Evolutionary conservation across 2,888 invertebrate species (phyloP).

Genomic region (Agrotis puta): DNA sequence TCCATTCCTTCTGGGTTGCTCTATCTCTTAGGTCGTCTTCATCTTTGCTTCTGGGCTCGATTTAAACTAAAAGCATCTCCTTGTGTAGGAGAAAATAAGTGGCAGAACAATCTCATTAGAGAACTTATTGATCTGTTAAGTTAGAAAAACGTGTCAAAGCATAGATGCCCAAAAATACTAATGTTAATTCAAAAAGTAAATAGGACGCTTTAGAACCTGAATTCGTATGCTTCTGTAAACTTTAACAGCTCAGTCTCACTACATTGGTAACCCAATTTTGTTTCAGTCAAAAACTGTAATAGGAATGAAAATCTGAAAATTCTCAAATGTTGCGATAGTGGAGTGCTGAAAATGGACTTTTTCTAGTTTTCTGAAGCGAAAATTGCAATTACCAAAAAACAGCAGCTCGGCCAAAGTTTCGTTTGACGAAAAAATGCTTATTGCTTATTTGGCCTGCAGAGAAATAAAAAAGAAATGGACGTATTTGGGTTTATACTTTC

Average conservation of each 20-base stretch:
- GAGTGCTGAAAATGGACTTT: conserved; percentile 10
- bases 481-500: no score
- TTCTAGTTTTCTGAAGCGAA: conserved; percentile 7
- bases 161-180: background rate
- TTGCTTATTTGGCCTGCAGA: background rate
- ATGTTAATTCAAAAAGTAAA: background rate
- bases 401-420: background rate
- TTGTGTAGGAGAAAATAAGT: no score
- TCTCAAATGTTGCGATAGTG: background rate
- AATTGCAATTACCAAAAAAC: conserved; percentile 24
- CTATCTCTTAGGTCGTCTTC: no score
- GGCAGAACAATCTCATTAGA: no score
- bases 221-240: background rate
- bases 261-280: conserved; percentile 5
- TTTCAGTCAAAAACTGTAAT: background rate
- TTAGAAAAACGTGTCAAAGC: background rate
- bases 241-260: conserved; percentile 11
- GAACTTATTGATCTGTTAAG: no score
- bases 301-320: conserved; percentile 9
- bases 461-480: background rate
- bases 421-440: background rate
- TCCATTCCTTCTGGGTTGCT: no score
- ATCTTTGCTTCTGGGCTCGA: no score
- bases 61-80: no score
- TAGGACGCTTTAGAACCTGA: background rate